Conservation (phyloP, 2,113 vertebrate genomes). For the Salminus brasiliensis region DNA sequence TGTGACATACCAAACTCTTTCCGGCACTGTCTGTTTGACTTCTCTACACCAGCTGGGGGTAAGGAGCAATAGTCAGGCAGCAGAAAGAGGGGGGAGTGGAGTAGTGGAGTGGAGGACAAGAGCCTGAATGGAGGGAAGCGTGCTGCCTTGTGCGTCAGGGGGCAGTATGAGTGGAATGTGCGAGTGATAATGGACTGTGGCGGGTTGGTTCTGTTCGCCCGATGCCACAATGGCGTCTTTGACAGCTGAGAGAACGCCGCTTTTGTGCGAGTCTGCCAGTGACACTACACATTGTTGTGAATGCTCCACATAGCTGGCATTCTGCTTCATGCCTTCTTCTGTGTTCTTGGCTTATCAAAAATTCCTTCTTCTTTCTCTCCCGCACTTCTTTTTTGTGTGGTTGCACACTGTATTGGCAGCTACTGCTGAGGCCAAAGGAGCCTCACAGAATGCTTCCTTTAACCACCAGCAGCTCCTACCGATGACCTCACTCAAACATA, state of each 20-base stretch:
- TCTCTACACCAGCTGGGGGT: slow-evolving; percentile 69
- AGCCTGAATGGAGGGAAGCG: slow-evolving; percentile 59
- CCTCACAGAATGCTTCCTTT: slow-evolving; percentile 20
- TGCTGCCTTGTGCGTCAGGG: slow-evolving; percentile 79
- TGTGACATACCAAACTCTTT: slow-evolving; percentile 64
- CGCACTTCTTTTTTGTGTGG: slow-evolving; percentile 60
- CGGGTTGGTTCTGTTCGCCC: slow-evolving; percentile 82
- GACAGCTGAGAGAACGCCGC: slow-evolving; percentile 90
- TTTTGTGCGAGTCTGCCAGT: slow-evolving; percentile 86
- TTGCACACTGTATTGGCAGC: slow-evolving; percentile 54
- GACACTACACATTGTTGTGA: slow-evolving; percentile 95
- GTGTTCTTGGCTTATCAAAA: slow-evolving; percentile 76
- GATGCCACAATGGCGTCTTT: slow-evolving; percentile 91
- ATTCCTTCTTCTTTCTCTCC: slow-evolving; percentile 77
- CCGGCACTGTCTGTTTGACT: slow-evolving; percentile 58
- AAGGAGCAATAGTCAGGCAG: slow-evolving; percentile 55
- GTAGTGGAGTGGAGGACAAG: slow-evolving; percentile 59
- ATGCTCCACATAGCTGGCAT: slow-evolving; percentile 92
- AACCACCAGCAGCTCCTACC: slow-evolving; percentile 26
- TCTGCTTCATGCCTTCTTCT: slow-evolving; percentile 82
- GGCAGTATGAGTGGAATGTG: slow-evolving; percentile 90
- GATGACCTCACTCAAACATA: slow-evolving; percentile 36
- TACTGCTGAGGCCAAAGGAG: slow-evolving; percentile 36
- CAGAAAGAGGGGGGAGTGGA: slow-evolving; percentile 44
- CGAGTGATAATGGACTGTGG: slow-evolving; percentile 91